Base-by-base conservation (phyloP, 2,888 invertebrate genomes). In the Parnassius apollo region DNA sequence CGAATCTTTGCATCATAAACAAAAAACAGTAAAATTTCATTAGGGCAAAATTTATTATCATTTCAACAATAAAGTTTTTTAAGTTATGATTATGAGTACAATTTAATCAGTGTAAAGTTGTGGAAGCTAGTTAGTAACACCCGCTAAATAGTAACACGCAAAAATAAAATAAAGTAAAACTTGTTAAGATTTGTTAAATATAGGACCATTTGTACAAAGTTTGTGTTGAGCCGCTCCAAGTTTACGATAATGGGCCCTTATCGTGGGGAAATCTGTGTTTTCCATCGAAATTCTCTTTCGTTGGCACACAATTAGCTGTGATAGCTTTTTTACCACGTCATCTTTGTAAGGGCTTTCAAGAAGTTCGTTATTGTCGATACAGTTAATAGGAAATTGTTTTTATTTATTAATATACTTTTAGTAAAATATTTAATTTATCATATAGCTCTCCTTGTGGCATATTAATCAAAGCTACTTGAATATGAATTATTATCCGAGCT, bases 251-350 rank as follows among this genome's bases (percentile, higher is more conserved):
- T 84, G 80, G 83, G 76, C 76, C 78, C 83, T 86, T 88, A 88
- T 88, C 88, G 76, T 69, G 70, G 70, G 74, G 71, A 75, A 80
- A 88, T 87, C 86, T 80, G 74, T 69, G 79, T 73, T 74, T 83
- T 81, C 80, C 75, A 79, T 82, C 80, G 77, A 84, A 86, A 84
- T 83, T 87, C 86, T 86, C 85, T 85, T 87, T 85, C 80, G 82
- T 83, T 83, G 83, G 83, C 83, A 80, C 83, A 88, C 87, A 88
- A 88, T 89, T 88, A 89, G 83, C 81, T 84, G 76, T 85, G 85
- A 86, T 88, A 86, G 86, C 82, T 86, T 86, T 88, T 86, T 83
- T 84, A 85, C 83, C 71, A 75, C 82, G 85, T 86, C 83, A 86
- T 83, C 83, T 77, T 80, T 76, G 77, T 79, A 76, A 75, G 74